Evolutionary conservation across 2,888 invertebrate species (phyloP), one percentile per base, ranked within the genome.

Genomic region (Himalopsyche tibetana): DNA sequence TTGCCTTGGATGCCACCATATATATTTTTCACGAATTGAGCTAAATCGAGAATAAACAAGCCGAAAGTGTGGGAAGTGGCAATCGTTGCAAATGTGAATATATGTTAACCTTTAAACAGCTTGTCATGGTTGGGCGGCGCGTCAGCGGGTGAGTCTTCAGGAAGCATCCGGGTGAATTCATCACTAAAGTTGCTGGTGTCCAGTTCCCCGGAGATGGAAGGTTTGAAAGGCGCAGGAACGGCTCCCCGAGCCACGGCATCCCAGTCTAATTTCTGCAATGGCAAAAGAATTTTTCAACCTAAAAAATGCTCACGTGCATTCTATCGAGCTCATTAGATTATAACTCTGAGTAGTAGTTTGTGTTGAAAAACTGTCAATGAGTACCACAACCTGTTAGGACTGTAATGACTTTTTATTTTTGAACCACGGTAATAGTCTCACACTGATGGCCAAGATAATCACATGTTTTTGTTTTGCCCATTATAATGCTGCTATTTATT

Each of bases 101-200:
- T 28, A 2, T 2, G 15, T 80, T 9, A 90, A 95, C 96, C 96
- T 88, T 97, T 95, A 92, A 99, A 99, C 89, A 98, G 94, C 91
- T 96, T 97, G 90, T 98, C 97, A 90, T 95, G 95, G 90, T 97
- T 96, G 79, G 95, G 95, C 63, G 98, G 98, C 85, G 97, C 95
- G 87, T 97, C 95, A 28, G 98, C 97, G 0, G 98, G 98, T 6
- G 98, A 98, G 92, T 99, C 98, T 0, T 97, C 96, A 9, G 98
- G 96, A 83, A 95, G 94, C 96, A 98, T 97, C 90, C 96, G 95
- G 0, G 99, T 99, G 92, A 99, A 99, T 93, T 99, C 99, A 89
- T 97, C 97, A 80, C 98, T 97, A 92, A 99, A 99, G 94, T 99
- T 99, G 90, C 97, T 97, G 17, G 98, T 98, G 92, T 99, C 99